Percentiles rank a stretch among this genome's conserved stretches.
These are phyloP conservation scores for Agrilus cyanescens DNA, from an alignment of 2,888 invertebrate genomes.

Conservation along the genomic window DNA sequence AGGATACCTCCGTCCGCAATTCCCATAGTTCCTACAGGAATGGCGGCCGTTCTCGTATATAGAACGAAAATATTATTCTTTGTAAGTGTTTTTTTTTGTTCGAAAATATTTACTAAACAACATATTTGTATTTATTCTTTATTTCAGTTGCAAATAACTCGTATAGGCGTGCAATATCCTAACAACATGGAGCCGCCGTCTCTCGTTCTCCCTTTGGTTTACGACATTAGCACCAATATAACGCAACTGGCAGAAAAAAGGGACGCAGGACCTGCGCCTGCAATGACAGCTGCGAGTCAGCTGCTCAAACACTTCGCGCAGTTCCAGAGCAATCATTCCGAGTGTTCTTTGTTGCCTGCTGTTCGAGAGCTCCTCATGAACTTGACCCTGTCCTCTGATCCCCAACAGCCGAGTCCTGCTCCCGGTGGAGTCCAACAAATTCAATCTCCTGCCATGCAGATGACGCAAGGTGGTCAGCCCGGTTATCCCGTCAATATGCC, in stretches of 20 bases:
- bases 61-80: constrained; percentile 86
- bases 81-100: constrained; percentile 43
- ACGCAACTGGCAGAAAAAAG: constrained; percentile 79
- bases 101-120: background rate
- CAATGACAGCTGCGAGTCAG: constrained; percentile 49
- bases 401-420: constrained; percentile 43
- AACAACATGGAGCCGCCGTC: constrained; percentile 54
- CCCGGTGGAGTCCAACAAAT: constrained; percentile 40
- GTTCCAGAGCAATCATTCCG: constrained; percentile 52
- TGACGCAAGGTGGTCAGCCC: constrained; percentile 39
- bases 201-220: constrained; percentile 77
- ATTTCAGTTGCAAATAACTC: constrained; percentile 60
- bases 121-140: constrained; percentile 3
- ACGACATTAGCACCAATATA: constrained; percentile 75
- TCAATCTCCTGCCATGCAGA: constrained; percentile 44
- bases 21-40: constrained; percentile 82
- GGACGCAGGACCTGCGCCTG: constrained; percentile 49
- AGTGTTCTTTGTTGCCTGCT: constrained; percentile 86
- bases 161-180: constrained; percentile 48
- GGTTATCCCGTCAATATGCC: constrained; percentile 34
- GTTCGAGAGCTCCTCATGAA: constrained; percentile 79
- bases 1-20: constrained; percentile 81
- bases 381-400: constrained; percentile 70
- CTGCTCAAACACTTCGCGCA: constrained; percentile 64
- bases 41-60: constrained; percentile 74